Percentiles rank a stretch among this genome's conserved stretches.
phyloP scores from a whole-genome alignment of 2,797 vertebrate species.

The Phrynocephalus guinanensis region DNA sequence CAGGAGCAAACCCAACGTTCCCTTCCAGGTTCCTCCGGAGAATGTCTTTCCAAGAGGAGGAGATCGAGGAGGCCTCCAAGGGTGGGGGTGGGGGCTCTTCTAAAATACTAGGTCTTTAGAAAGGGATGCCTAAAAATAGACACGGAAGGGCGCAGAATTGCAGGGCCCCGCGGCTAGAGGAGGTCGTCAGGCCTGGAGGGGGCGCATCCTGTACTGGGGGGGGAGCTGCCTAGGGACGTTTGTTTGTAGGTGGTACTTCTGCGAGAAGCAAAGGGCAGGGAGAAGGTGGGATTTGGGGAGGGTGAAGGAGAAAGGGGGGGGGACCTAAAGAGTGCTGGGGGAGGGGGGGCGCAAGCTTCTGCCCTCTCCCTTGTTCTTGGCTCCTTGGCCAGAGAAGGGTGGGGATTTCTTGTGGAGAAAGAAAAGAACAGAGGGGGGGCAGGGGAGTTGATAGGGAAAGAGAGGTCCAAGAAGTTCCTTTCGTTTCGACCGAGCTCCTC shows the following conservation, averaged over 20 bases:
- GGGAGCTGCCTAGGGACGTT: too few species aligned
- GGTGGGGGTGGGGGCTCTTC: neutral
- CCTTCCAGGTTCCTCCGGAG: too few species aligned
- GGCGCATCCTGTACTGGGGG: neutral
- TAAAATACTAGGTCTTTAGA: too few species aligned
- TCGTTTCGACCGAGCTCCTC: too few species aligned
- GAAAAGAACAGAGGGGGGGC: too few species aligned
- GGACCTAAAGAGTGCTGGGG: neutral
- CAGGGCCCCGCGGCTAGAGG: neutral
- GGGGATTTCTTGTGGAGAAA: too few species aligned
- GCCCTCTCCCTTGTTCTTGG: neutral
- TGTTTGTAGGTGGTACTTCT: too few species aligned
- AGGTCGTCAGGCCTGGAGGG: neutral
- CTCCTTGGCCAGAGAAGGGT: neutral
- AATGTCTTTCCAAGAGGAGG: too few species aligned
- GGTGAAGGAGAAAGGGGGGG: neutral
- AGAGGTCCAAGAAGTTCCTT: too few species aligned
- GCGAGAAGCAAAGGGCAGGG: neutral
- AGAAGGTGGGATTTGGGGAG: neutral
- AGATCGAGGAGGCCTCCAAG: too few species aligned
- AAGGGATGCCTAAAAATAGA: neutral
- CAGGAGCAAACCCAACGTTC: too few species aligned
- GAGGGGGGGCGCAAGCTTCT: conserved; percentile 4
- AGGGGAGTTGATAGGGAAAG: too few species aligned
- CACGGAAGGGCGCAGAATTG: neutral